Base-by-base conservation (phyloP, 2,113 vertebrate species). In the Polypterus bichir region DNA sequence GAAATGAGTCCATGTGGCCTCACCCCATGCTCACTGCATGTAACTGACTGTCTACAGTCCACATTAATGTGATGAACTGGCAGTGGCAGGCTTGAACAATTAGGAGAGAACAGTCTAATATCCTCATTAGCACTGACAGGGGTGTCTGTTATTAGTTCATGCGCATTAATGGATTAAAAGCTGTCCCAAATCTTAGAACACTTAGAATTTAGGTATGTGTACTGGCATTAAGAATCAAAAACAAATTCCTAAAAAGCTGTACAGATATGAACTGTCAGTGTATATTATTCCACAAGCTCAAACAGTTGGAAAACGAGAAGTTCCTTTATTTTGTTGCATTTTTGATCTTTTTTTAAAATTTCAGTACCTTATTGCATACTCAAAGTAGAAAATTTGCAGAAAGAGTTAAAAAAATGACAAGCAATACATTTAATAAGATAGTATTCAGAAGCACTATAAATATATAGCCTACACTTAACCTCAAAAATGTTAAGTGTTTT, bases 81-180 rank as follows among this genome's bases (percentile, higher is more conserved):
- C 74, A 74, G 67, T 65, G 65, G 61, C 72, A 71, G 73, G 71
- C 74, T 74, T 65, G 11, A 10, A 45, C 54, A 58, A 52, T 58
- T 58, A 59, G 54, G 48, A 44, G 3, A 9, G 70, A 73, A 75
- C 71, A 69, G 73, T 71, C 73, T 73, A 77, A 81, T 77, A 68
- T 67, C 69, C 78, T 83, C 76, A 81, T 86, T 83, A 86, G 75
- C 76, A 78, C 74, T 75, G 76, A 76, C 51, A 58, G 73, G 74
- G 67, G 78, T 73, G 74, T 63, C 78, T 65, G 65, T 67, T 66
- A 81, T 73, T 76, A 68, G 73, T 78, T 78, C 72, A 69, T 79
- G 74, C 75, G 73, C 74, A 79, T 81, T 82, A 81, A 80, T 76
- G 76, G 81, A 77, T 73, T 68, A 71, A 75, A 77, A 77, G 71